A percentile compares a stretch with the other conserved stretches of the same genome.
Evolutionary conservation across 2,113 vertebrate genomes (phyloP).

Genomic region (Trinectes maculatus): DNA sequence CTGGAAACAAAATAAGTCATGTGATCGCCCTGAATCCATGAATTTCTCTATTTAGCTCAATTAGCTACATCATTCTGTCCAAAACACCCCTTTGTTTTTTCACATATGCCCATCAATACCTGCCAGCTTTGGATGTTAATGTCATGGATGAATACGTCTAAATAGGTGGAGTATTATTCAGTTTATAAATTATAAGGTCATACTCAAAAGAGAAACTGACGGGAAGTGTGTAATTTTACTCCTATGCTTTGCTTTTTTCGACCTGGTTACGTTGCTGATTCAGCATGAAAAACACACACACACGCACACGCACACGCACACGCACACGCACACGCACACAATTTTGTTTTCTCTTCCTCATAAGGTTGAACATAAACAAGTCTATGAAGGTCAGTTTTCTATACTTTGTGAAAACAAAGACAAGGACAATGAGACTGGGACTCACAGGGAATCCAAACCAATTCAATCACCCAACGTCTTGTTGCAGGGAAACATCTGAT

Average conservation of each 20-base stretch:
- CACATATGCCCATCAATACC: conserved; percentile 12
- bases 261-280: background rate
- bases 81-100: background rate
- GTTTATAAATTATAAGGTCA: background rate
- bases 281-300: background rate
- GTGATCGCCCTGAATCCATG: background rate
- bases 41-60: background rate
- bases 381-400: background rate
- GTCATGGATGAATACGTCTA: background rate
- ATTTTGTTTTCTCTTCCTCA: background rate
- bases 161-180: background rate
- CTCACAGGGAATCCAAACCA: background rate
- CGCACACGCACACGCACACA: background rate
- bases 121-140: background rate
- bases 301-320: too few species aligned
- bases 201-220: background rate
- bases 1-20: background rate
- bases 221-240: background rate
- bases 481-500: conserved; percentile 1
- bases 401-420: conserved; percentile 1
- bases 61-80: background rate
- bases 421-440: background rate
- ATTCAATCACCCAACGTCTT: background rate
- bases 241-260: background rate
- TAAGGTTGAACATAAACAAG: background rate